These are phyloP conservation scores for Pogona vitticeps DNA, from an alignment of 2,113 vertebrate species.

Conservation along the genomic window DNA sequence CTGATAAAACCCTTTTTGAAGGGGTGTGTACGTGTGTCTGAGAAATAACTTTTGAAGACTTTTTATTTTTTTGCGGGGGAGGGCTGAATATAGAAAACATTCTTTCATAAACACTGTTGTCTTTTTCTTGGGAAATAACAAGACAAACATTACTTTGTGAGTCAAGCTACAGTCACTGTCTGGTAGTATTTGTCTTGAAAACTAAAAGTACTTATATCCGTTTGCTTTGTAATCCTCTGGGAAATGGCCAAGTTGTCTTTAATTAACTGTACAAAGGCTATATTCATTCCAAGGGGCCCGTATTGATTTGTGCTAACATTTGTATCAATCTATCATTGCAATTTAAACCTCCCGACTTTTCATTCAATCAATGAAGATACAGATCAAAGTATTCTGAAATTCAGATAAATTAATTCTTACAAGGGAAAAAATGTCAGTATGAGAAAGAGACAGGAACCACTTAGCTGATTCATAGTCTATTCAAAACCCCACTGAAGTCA, in stretches of 20 bases:
- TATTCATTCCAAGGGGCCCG: constrained; percentile 49
- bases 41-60: too few relatives aligned
- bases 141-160: background rate
- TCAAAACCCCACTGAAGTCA: background rate
- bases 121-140: background rate
- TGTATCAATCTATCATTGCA: constrained; percentile 51
- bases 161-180: background rate
- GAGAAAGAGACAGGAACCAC: constrained; percentile 13
- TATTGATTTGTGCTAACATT: constrained; percentile 43
- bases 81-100: background rate
- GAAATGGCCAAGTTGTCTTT: constrained; percentile 52
- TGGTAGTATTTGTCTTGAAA: rapidly evolving
- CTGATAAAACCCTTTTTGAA: too few relatives aligned
- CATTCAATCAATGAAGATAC: constrained; percentile 2
- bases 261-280: constrained; percentile 64
- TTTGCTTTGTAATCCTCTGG: constrained; percentile 3
- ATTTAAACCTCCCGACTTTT: constrained; percentile 47
- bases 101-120: background rate
- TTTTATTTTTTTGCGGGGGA: too few relatives aligned
- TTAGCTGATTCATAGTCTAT: background rate
- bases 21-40: too few relatives aligned
- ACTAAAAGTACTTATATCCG: rapidly evolving
- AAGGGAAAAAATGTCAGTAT: rapidly evolving
- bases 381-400: constrained; percentile 33
- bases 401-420: constrained; percentile 36